phyloP scores from a whole-genome alignment of 2,888 invertebrate species.

The Paralinhomoeus sp. region DNA sequence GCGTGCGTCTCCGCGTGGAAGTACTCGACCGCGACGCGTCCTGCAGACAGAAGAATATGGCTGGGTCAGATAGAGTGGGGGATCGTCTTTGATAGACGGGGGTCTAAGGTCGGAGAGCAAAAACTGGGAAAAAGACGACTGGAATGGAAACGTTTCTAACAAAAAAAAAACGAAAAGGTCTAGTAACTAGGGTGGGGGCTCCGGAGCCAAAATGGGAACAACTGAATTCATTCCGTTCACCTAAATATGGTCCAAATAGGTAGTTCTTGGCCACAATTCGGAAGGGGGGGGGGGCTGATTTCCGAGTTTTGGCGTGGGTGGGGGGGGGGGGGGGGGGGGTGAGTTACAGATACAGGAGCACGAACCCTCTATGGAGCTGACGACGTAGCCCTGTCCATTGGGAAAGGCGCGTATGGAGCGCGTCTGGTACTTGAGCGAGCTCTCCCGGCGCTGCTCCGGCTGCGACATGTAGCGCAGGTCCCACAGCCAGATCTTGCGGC shows the following conservation, averaged over 20 bases:
- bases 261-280: no score
- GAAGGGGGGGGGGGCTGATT: no score
- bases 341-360: neutral
- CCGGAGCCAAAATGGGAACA: no score
- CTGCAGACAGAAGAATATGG: constrained; percentile 11
- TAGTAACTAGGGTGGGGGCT: no score
- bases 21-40: constrained; percentile 90
- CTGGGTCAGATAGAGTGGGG: neutral
- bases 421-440: constrained; percentile 89
- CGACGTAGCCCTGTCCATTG: constrained; percentile 73
- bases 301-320: no score
- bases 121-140: neutral
- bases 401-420: constrained; percentile 61
- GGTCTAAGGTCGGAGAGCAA: neutral
- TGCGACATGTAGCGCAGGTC: constrained; percentile 75
- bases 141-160: neutral
- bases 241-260: no score
- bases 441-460: constrained; percentile 76
- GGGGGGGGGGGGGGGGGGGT: no score
- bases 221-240: no score
- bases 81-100: neutral
- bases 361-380: constrained; percentile 74
- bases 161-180: neutral
- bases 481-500: constrained; percentile 82
- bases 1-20: constrained; percentile 59